Conservation (phyloP, 2,113 vertebrate species). For the Periophthalmodon schlosseri region DNA sequence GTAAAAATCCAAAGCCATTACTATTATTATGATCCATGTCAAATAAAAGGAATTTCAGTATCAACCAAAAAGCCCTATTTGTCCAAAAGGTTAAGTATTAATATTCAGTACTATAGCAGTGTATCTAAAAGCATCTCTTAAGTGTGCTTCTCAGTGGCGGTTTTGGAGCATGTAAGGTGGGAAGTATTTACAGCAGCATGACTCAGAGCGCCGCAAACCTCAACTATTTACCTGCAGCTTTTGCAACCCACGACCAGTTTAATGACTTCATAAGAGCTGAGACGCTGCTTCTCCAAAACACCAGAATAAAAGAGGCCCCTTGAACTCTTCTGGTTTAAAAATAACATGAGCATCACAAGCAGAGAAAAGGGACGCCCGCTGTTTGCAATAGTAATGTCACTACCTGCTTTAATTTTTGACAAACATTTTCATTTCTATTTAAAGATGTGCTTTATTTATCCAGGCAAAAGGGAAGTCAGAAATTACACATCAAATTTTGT, state of each 20-base stretch:
- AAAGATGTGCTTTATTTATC: conserved; percentile 58
- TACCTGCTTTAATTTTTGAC: conserved; percentile 64
- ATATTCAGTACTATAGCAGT: neutral
- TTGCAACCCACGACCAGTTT: conserved; percentile 66
- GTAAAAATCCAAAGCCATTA: neutral
- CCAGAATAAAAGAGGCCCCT: conserved; percentile 51
- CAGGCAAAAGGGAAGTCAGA: conserved; percentile 26
- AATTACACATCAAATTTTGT: neutral
- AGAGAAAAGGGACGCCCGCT: conserved; percentile 47
- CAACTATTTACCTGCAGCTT: conserved; percentile 74
- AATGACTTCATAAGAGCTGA: conserved; percentile 66
- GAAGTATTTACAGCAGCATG: conserved; percentile 68
- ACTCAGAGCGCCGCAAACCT: conserved; percentile 63
- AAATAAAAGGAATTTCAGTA: neutral
- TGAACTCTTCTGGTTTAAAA: conserved; percentile 68
- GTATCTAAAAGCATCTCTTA: conserved; percentile 18
- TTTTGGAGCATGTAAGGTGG: conserved; percentile 41
- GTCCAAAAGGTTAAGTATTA: neutral
- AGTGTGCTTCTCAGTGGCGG: conserved; percentile 26
- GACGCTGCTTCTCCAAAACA: conserved; percentile 67
- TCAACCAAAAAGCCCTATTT: neutral
- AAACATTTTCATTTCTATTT: conserved; percentile 73
- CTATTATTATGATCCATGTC: neutral
- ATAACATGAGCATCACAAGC: conserved; percentile 56
- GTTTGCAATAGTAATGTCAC: conserved; percentile 63